Conservation (phyloP, 1,140 invertebrate species). For the Portunus trituberculatus region DNA sequence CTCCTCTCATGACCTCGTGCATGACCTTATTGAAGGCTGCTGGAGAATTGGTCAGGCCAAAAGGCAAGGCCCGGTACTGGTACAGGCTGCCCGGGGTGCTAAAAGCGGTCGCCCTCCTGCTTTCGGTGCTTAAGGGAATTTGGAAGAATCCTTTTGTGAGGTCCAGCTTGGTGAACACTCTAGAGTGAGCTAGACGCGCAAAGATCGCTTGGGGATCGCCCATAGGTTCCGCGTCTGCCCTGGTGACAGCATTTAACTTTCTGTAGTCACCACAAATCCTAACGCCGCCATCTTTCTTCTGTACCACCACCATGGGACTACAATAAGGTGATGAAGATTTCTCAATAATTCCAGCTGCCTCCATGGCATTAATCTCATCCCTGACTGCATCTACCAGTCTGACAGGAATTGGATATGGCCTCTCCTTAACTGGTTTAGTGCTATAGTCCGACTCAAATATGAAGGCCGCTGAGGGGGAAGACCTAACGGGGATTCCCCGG, state of each 20-base stretch:
- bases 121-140: neutral
- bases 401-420: neutral
- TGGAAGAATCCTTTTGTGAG: conserved; percentile 40
- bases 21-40: conserved; percentile 79
- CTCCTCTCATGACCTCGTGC: too few relatives aligned
- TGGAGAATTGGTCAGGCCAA: conserved; percentile 24
- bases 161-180: neutral
- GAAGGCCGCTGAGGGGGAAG: too few relatives aligned
- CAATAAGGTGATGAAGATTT: neutral
- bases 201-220: neutral
- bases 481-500: too few relatives aligned
- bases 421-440: neutral
- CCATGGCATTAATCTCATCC: neutral
- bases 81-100: neutral
- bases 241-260: neutral
- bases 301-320: conserved; percentile 39
- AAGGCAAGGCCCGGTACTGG: conserved; percentile 1
- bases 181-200: neutral
- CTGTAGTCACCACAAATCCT: conserved; percentile 27
- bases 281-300: conserved; percentile 30
- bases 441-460: too few relatives aligned
- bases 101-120: neutral
- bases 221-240: conserved; percentile 37
- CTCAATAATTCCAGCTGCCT: conserved; percentile 13
- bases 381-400: neutral